A percentile compares a stretch with the other conserved stretches of the same genome.
Evolutionary conservation across 53 echinoderm and acorn worm genomes (phyloP).

Genomic region (Henricia sp.): DNA sequence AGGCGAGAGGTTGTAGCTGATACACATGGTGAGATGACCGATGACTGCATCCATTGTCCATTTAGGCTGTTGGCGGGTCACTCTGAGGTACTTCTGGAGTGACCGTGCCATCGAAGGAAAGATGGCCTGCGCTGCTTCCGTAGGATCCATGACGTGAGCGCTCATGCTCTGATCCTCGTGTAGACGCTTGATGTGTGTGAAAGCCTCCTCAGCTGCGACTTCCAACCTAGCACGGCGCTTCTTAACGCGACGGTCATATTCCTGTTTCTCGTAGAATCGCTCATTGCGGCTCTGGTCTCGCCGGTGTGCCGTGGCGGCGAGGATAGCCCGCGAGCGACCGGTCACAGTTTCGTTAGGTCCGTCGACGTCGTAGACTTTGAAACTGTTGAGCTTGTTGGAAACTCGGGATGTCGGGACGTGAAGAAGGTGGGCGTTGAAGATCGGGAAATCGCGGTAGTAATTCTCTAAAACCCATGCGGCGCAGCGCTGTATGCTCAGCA

Average conservation of each 20-base stretch:
- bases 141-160: constrained; percentile 94
- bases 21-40: constrained; percentile 89
- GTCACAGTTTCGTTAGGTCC: constrained; percentile 85
- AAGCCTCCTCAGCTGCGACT: constrained; percentile 92
- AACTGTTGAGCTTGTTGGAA: constrained; percentile 79
- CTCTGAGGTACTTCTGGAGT: constrained; percentile 96
- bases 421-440: constrained; percentile 85
- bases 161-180: constrained; percentile 86
- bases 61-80: constrained; percentile 93
- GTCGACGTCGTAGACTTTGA: constrained; percentile 96
- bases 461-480: constrained; percentile 90
- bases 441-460: constrained; percentile 94
- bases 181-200: constrained; percentile 95
- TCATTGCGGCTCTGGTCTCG: constrained; percentile 93
- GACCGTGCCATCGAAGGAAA: constrained; percentile 97
- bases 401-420: constrained; percentile 88
- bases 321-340: constrained; percentile 87
- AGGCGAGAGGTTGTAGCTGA: constrained; percentile 93
- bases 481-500: constrained; percentile 89
- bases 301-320: constrained; percentile 87
- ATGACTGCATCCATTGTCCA: constrained; percentile 99
- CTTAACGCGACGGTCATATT: constrained; percentile 91
- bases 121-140: constrained; percentile 96
- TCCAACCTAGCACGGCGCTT: constrained; percentile 86
- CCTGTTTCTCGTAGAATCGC: constrained; percentile 98